These are phyloP conservation scores for Pocillopora damicornis DNA, from an alignment of 64 coral and sea anemone species.

Conservation along the genomic window DNA sequence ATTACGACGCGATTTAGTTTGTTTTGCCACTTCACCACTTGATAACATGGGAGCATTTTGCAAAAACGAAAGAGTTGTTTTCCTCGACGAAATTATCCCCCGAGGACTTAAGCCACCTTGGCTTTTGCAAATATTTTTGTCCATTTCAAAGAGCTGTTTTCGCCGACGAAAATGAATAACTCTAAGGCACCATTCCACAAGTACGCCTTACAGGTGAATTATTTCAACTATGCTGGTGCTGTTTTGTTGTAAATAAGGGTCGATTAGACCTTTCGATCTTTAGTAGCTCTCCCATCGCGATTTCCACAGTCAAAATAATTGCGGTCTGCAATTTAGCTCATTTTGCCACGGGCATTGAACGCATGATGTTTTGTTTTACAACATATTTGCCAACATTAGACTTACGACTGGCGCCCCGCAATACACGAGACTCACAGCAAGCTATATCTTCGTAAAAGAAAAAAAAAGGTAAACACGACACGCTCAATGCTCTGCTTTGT, in stretches of 20 bases:
- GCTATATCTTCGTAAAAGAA: background rate
- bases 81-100: background rate
- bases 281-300: background rate
- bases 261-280: constrained; percentile 8
- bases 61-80: too few relatives aligned
- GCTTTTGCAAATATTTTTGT: background rate
- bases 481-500: constrained; percentile 17
- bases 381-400: background rate
- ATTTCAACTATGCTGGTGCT: constrained; percentile 12
- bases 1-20: too few relatives aligned
- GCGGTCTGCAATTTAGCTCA: background rate
- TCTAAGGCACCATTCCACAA: constrained; percentile 25
- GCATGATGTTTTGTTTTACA: background rate
- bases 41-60: too few relatives aligned
- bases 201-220: background rate
- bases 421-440: constrained; percentile 20
- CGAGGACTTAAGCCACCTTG: background rate
- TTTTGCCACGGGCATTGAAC: background rate
- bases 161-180: constrained; percentile 13
- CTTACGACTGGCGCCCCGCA: constrained; percentile 10
- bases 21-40: too few relatives aligned
- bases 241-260: background rate
- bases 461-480: constrained; percentile 5
- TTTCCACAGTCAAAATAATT: background rate
- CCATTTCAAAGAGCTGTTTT: background rate